These are phyloP conservation scores for Muscicapa striata DNA, from an alignment of 2,797 vertebrate species.

Conservation along the genomic window DNA sequence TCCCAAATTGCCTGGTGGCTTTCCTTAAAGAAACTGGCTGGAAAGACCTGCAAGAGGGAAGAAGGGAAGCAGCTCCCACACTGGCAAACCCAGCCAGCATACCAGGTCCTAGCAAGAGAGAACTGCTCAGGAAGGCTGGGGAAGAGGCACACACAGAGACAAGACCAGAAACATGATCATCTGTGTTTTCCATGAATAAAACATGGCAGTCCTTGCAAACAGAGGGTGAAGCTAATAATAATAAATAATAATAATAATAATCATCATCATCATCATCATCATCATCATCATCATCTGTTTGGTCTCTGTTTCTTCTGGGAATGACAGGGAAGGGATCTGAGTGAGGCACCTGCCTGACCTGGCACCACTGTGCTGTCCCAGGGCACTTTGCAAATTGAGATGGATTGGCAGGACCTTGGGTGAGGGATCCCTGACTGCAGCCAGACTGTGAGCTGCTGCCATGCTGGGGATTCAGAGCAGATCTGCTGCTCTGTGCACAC, in stretches of 20 bases:
- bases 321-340: accelerated
- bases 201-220: neutral
- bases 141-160: neutral
- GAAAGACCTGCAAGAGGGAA: neutral
- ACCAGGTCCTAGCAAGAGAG: neutral
- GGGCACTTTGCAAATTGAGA: neutral
- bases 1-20: neutral
- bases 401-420: neutral
- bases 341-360: neutral
- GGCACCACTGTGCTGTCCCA: neutral
- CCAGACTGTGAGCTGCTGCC: neutral
- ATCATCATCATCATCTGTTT: too few relatives aligned
- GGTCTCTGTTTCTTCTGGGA: neutral
- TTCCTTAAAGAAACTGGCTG: neutral
- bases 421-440: neutral
- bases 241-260: neutral
- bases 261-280: too few relatives aligned
- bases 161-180: neutral
- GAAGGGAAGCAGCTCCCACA: neutral
- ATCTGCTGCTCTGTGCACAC: neutral
- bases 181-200: conserved; percentile 25
- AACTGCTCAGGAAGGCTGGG: neutral
- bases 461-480: neutral
- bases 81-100: neutral
- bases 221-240: neutral